Percentiles rank a stretch among this genome's conserved stretches.
phyloP scores from a whole-genome alignment of 2,797 vertebrate species.

The Myioborus miniatus region DNA sequence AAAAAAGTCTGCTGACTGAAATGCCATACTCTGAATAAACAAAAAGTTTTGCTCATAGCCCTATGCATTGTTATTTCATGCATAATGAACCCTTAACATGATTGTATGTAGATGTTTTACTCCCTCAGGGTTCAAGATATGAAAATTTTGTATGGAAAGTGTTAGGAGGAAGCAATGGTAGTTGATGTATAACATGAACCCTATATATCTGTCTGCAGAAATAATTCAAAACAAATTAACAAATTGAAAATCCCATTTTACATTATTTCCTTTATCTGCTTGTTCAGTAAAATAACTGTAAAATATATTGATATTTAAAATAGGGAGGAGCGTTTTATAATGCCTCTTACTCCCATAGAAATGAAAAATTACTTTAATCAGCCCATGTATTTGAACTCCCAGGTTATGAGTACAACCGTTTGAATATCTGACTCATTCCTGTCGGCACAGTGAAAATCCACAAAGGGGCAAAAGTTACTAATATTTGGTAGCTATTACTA shows the following conservation, averaged over 20 bases:
- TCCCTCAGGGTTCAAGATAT: not conserved
- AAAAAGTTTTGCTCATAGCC: not conserved
- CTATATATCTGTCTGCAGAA: not conserved
- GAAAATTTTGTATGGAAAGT: not conserved
- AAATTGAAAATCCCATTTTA: not conserved
- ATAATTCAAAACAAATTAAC: not conserved
- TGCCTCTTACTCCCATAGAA: not conserved
- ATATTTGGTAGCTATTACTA: not conserved
- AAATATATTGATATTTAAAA: not conserved
- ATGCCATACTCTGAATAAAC: not conserved
- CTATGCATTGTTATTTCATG: rapidly evolving
- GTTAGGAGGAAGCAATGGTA: not conserved
- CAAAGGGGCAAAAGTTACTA: not conserved
- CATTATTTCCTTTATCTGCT: not conserved
- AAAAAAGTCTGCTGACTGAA: not conserved
- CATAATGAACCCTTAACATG: not conserved
- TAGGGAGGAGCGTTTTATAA: not conserved
- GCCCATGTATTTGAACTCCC: not conserved
- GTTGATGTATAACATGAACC: not conserved
- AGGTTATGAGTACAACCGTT: not conserved
- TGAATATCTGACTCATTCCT: not conserved
- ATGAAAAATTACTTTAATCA: not conserved
- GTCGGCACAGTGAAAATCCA: not conserved
- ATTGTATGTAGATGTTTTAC: not conserved
- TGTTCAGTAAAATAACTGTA: not conserved